Evolutionary conservation across 2,797 vertebrate genomes (phyloP), one percentile per base, ranked within the genome.

Genomic region (Distichodus sexfasciatus): DNA sequence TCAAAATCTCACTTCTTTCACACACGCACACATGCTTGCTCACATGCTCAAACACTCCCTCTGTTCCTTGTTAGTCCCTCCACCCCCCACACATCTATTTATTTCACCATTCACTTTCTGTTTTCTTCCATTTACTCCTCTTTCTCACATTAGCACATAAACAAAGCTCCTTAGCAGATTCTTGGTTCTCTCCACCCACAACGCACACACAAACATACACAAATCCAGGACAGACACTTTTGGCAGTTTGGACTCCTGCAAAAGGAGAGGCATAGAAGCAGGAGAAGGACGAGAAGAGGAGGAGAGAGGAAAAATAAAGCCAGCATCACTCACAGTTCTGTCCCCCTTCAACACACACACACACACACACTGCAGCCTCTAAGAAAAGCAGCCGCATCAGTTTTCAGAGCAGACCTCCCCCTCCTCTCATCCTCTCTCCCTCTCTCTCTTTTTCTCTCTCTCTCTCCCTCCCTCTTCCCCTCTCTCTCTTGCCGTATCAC

Each of bases 331-430:
- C 65, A 70, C 38, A 61, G 31, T 48, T 50, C 54, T 31, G 31
- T 17, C 26, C 38, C 58, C 7, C 23, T 15, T 24, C 26, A 38
- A 50, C 66, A 68, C 47, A 76, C 71, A 58, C 36, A 64, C 35
- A 64, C 35, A 50, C 29, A 59, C 70, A 74, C 57, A 80, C 72
- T 70, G 78, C 78, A 80, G 74, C 69, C 78, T 79, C 75, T 70
- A 75, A 75, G 78, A 77, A 80, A 80, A 77, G 78, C 75, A 79
- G 78, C 70, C 70, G 79, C 79, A 80, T 80, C 79, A 80, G 79
- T 80, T 80, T 80, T 80, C 79, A 80, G 81, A 75, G 72, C 72
- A 73, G 43, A 23, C 11, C 72, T 78, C 75, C 60, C 71, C 66
- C 72, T 66, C 50, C 68, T 54, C 71, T 66, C 63, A 51, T 72